A percentile compares a stretch with the other conserved stretches of the same genome.
phyloP scores from a whole-genome alignment of 2,888 invertebrate genomes.

The Phania funesta region DNA sequence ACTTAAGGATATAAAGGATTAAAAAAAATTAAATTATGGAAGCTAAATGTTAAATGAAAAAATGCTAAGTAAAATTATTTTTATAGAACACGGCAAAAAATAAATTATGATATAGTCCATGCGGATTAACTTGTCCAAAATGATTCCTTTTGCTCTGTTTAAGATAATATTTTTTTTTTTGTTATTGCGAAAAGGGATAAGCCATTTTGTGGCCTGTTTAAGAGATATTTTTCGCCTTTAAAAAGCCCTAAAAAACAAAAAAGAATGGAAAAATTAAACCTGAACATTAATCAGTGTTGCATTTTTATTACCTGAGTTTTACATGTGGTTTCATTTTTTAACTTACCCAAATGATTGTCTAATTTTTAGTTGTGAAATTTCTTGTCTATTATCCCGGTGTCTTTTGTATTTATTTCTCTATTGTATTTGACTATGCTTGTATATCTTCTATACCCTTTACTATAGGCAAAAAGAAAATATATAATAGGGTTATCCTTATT shows the following conservation, averaged over 20 bases:
- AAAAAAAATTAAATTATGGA: background rate
- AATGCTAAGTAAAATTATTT: background rate
- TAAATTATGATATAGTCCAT: too few species aligned
- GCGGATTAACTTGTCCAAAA: background rate
- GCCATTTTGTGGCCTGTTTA: background rate
- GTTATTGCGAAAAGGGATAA: background rate
- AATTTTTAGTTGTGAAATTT: background rate
- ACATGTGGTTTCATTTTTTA: conserved; percentile 51
- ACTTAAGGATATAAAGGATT: background rate
- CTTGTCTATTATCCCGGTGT: background rate
- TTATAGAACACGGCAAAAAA: too few species aligned
- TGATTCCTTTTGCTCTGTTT: background rate
- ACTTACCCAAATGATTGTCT: conserved; percentile 18
- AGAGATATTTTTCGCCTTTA: background rate
- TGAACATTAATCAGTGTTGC: conserved; percentile 66
- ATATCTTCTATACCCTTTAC: too few species aligned
- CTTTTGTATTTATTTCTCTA: background rate
- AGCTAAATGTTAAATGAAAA: background rate
- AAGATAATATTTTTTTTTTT: background rate
- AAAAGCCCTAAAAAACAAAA: background rate
- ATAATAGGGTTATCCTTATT: too few species aligned
- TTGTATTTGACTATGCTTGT: background rate
- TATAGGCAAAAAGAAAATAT: too few species aligned
- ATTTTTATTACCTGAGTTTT: conserved; percentile 65
- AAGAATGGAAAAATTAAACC: conserved; percentile 27